Conservation (phyloP, 2,888 invertebrate genomes). For the Exephanes ischioxanthus region DNA sequence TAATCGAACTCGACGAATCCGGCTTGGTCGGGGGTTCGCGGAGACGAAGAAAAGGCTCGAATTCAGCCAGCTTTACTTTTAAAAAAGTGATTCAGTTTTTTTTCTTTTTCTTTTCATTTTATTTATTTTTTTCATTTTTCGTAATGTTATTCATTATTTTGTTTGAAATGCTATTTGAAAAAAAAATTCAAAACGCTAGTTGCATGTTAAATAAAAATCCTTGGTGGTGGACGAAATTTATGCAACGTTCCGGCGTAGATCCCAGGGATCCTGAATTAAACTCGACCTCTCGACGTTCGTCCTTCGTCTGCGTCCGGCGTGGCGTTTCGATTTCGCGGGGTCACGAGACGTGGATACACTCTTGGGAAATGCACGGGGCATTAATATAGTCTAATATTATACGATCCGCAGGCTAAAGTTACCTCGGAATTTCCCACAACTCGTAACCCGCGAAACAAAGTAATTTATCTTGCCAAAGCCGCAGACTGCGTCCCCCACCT, state of each 20-base stretch:
- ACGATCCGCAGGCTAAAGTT: background rate
- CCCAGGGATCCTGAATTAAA: background rate
- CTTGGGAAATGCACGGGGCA: slow-evolving; percentile 31
- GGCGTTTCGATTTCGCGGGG: background rate
- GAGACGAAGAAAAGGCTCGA: background rate
- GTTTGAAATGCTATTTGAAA: background rate
- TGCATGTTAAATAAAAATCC: background rate
- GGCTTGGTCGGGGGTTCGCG: background rate
- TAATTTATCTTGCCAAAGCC: background rate
- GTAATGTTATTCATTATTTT: background rate
- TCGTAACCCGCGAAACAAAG: background rate
- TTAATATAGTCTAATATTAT: slow-evolving; percentile 5
- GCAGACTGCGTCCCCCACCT: background rate
- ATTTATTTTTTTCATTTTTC: too few relatives aligned
- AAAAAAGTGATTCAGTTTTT: too few relatives aligned
- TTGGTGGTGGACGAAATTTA: background rate
- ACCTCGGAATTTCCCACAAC: slow-evolving; percentile 27
- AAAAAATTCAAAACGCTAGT: too few relatives aligned
- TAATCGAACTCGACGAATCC: background rate
- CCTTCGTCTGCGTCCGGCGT: background rate
- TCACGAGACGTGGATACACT: slow-evolving; percentile 12
- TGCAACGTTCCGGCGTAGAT: background rate
- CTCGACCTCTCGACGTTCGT: background rate
- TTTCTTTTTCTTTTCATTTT: too few relatives aligned
- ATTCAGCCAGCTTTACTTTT: background rate